These are phyloP conservation scores for Pectinophora gossypiella DNA, from an alignment of 1,140 invertebrate species.

Conservation along the genomic window DNA sequence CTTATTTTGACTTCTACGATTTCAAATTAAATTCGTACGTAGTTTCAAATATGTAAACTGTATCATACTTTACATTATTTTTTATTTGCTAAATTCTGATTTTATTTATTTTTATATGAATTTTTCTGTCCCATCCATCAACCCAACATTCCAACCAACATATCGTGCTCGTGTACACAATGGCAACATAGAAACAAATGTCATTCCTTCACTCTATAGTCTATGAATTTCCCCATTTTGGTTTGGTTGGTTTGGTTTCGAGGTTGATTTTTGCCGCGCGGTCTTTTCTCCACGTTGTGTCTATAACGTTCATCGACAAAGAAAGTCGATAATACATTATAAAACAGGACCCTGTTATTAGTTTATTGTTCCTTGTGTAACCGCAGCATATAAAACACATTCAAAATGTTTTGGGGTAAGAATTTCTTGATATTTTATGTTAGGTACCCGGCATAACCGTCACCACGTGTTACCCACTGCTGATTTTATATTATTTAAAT, in stretches of 20 bases:
- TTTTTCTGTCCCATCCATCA: no score
- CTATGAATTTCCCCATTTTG: slow-evolving; percentile 2
- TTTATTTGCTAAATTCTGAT: no score
- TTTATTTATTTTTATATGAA: no score
- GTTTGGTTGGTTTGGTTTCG: background rate
- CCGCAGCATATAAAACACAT: slow-evolving; percentile 5
- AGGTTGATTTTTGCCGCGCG: slow-evolving; percentile 4
- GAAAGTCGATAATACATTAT: background rate
- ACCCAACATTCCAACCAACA: no score
- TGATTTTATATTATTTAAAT: no score
- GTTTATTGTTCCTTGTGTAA: background rate
- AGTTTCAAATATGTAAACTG: no score
- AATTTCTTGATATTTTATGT: background rate
- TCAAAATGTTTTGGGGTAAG: slow-evolving; percentile 70
- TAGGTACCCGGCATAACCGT: background rate
- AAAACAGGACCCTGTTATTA: no score
- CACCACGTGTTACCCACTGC: slow-evolving; percentile 56
- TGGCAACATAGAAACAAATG: no score
- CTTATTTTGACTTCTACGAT: no score
- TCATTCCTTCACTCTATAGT: background rate
- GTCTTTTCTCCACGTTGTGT: background rate
- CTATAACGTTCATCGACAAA: background rate
- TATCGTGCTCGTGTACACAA: no score
- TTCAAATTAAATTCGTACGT: no score
- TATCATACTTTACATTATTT: no score